These are phyloP conservation scores for Solenopsis fugax DNA, from an alignment of 1,140 invertebrate genomes.

Conservation along the genomic window DNA sequence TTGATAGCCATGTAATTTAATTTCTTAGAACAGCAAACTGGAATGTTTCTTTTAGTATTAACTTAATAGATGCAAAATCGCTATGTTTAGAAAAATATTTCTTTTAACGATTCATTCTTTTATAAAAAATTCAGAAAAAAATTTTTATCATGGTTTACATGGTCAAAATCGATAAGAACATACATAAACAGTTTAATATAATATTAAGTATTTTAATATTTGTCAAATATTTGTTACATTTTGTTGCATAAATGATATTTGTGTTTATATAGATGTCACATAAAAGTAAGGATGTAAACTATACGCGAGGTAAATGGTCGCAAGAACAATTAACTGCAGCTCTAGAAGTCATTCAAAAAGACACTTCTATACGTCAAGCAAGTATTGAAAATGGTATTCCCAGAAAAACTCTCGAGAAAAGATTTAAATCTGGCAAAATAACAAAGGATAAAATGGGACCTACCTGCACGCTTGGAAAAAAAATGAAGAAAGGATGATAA, in stretches of 20 bases:
- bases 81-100: no score
- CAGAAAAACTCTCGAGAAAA: background rate
- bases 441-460: background rate
- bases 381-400: background rate
- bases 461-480: background rate
- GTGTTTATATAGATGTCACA: background rate
- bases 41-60: no score
- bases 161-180: no score
- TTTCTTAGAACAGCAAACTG: no score
- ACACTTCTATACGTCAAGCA: background rate
- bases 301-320: background rate
- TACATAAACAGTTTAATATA: no score
- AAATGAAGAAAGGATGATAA: background rate
- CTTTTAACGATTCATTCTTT: no score
- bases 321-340: background rate
- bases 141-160: no score
- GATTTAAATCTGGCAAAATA: background rate
- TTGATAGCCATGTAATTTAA: no score
- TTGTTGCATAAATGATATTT: background rate
- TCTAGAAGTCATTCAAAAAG: background rate
- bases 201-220: no score
- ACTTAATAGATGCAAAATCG: no score
- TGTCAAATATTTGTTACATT: no score
- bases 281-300: background rate
- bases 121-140: no score